These are phyloP conservation scores for Acanthopleura granulata DNA, from an alignment of 2,888 invertebrate genomes.

Conservation along the genomic window DNA sequence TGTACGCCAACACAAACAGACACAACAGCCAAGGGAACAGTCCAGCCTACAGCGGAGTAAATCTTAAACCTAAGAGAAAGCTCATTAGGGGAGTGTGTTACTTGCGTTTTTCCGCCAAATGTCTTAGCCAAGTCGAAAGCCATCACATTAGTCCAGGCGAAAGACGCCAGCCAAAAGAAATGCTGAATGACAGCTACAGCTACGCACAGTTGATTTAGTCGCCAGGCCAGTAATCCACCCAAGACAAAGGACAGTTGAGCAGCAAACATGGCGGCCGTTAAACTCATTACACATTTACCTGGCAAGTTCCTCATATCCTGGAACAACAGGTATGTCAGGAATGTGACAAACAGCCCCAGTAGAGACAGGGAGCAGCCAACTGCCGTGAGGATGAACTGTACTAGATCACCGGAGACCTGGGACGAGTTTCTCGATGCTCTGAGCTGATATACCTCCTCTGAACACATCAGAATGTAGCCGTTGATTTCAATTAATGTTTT, in stretches of 20 bases:
- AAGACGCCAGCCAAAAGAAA: constrained; percentile 19
- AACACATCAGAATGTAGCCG: neutral
- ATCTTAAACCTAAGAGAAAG: neutral
- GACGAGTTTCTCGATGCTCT: neutral
- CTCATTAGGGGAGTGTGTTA: neutral
- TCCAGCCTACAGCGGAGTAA: neutral
- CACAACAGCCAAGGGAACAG: neutral
- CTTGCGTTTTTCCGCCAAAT: neutral
- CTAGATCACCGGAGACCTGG: neutral
- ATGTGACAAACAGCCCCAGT: neutral
- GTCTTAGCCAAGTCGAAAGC: neutral
- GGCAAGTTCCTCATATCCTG: constrained; percentile 5
- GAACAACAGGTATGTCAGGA: neutral
- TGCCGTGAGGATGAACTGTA: neutral
- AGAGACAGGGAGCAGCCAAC: neutral
- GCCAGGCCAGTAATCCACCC: neutral
- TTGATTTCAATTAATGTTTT: neutral
- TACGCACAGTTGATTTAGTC: neutral
- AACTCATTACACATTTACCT: neutral
- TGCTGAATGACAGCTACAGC: constrained; percentile 3
- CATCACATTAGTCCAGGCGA: constrained; percentile 17
- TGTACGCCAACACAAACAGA: neutral
- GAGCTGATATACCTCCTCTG: neutral
- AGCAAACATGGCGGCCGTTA: neutral
- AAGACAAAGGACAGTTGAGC: neutral